Percentiles rank a stretch among this genome's conserved stretches.
These are phyloP conservation scores for Meteorus cinctellus DNA, from an alignment of 2,888 invertebrate species.

Conservation along the genomic window DNA sequence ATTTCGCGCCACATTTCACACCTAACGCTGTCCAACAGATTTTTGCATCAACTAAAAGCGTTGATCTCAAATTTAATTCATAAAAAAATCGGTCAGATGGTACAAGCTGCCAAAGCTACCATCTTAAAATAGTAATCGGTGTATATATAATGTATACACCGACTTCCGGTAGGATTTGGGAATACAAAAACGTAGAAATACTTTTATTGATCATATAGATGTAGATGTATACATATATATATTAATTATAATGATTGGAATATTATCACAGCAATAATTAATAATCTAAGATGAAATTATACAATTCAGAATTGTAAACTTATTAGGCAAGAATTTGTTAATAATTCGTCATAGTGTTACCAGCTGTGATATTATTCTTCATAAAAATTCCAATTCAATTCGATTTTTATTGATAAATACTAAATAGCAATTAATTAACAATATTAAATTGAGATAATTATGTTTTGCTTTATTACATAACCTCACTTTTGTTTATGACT, in stretches of 20 bases:
- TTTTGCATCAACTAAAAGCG: no score
- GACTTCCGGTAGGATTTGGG: neutral
- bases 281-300: neutral
- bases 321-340: neutral
- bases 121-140: no score
- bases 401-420: neutral
- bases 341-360: neutral
- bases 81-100: no score
- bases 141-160: neutral
- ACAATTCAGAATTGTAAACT: neutral
- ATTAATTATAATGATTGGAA: neutral
- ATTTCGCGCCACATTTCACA: no score
- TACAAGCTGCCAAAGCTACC: no score
- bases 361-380: conserved; percentile 20
- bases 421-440: neutral
- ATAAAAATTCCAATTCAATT: no score
- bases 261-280: conserved; percentile 1
- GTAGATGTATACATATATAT: neutral
- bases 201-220: conserved; percentile 1
- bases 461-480: neutral
- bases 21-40: no score
- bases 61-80: no score
- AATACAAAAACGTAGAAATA: neutral
- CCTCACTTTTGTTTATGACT: neutral
- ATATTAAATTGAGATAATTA: neutral